phyloP scores from a whole-genome alignment of 1,140 invertebrate genomes.

The Temnothorax nylanderi region DNA sequence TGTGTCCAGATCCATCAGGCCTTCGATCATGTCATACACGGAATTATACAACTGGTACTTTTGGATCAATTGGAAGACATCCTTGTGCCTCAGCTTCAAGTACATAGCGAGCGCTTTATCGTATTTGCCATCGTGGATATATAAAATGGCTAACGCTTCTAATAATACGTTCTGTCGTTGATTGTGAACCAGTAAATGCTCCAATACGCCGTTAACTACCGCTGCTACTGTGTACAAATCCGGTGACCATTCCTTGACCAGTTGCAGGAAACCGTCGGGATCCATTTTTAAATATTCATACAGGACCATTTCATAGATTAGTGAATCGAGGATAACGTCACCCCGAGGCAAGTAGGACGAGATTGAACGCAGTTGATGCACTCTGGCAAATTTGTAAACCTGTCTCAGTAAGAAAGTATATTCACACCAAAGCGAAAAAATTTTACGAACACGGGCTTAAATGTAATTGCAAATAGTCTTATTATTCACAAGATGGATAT shows the following conservation, averaged over 20 bases:
- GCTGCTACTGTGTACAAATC: constrained; percentile 94
- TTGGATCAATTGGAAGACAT: constrained; percentile 95
- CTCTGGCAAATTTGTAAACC: constrained; percentile 95
- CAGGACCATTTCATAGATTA: constrained; percentile 98
- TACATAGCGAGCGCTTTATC: constrained; percentile 97
- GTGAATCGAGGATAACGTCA: constrained; percentile 90
- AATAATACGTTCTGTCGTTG: constrained; percentile 91
- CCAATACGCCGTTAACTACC: constrained; percentile 94
- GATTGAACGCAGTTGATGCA: constrained; percentile 93
- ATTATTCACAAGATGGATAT: neutral
- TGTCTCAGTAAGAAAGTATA: constrained; percentile 41
- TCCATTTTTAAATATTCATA: constrained; percentile 97
- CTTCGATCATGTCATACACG: constrained; percentile 95
- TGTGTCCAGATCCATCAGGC: constrained; percentile 95
- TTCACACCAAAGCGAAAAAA: neutral
- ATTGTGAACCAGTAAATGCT: constrained; percentile 89
- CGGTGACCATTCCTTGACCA: constrained; percentile 96
- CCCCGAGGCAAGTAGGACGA: constrained; percentile 93
- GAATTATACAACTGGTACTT: constrained; percentile 93
- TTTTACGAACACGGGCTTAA: neutral
- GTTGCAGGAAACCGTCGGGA: constrained; percentile 93
- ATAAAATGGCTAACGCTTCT: constrained; percentile 96
- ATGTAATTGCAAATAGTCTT: constrained; percentile 4
- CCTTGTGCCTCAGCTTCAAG: constrained; percentile 93
- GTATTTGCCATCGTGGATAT: constrained; percentile 95